phyloP scores from a whole-genome alignment of 2,113 vertebrate species.

The Tragelaphus strepsiceros region DNA sequence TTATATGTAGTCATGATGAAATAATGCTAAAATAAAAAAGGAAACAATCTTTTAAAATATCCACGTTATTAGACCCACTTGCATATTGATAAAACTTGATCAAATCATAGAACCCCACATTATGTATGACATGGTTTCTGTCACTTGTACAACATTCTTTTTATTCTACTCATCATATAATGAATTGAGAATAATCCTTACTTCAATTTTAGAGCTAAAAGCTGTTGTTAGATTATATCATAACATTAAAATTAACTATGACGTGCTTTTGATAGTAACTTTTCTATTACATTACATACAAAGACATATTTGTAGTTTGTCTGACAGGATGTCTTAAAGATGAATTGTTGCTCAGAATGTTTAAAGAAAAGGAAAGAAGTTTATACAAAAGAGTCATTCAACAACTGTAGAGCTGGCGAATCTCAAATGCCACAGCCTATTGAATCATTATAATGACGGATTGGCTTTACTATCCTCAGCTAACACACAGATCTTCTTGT shows the following conservation, averaged over 20 bases:
- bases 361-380: constrained; percentile 63
- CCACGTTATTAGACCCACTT: background rate
- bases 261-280: background rate
- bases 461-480: constrained; percentile 59
- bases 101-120: background rate
- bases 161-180: background rate
- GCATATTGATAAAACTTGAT: background rate
- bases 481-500: constrained; percentile 62
- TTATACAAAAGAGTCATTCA: constrained; percentile 67
- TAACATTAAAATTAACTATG: constrained; percentile 12
- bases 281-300: constrained; percentile 28
- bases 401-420: constrained; percentile 48
- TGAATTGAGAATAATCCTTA: background rate
- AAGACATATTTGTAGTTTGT: constrained; percentile 23
- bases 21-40: background rate
- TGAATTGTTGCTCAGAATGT: constrained; percentile 63
- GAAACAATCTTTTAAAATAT: background rate
- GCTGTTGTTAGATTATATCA: constrained; percentile 17
- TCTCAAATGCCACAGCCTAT: constrained; percentile 63
- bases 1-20: background rate
- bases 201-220: background rate
- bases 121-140: background rate
- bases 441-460: constrained; percentile 71
- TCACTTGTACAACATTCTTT: background rate
- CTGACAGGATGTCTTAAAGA: constrained; percentile 66